Conservation (phyloP, 2,797 vertebrate genomes). For the Lutjanus argentimaculatus region DNA sequence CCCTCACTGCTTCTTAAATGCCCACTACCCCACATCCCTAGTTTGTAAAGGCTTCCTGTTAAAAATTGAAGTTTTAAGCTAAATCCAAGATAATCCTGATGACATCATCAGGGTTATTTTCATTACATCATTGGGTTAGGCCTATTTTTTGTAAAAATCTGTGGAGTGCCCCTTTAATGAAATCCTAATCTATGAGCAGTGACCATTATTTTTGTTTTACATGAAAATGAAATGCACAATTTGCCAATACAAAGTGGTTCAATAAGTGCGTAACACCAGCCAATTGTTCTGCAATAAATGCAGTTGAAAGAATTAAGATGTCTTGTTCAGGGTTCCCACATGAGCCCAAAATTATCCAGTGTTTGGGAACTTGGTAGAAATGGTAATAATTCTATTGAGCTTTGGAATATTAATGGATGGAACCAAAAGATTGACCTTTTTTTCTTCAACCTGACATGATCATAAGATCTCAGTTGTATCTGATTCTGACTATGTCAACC, state of each 20-base stretch:
- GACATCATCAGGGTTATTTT: too few relatives aligned
- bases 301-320: not conserved
- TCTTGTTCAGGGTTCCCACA: slow-evolving; percentile 25
- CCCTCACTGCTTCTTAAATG: not conserved
- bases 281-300: not conserved
- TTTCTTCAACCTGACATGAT: not conserved
- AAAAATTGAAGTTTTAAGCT: too few relatives aligned
- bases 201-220: not conserved
- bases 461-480: not conserved
- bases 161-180: not conserved
- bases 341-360: not conserved
- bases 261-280: not conserved
- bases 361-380: not conserved
- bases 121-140: too few relatives aligned
- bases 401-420: not conserved
- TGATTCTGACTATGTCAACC: not conserved
- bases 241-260: not conserved
- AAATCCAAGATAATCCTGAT: too few relatives aligned
- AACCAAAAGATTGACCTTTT: not conserved
- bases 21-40: not conserved
- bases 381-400: too few relatives aligned
- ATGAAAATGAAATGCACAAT: not conserved
- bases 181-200: not conserved
- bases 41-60: not conserved
- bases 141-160: not conserved